Evolutionary conservation across 2,113 vertebrate species (phyloP).

Genomic region (Serinus canaria): DNA sequence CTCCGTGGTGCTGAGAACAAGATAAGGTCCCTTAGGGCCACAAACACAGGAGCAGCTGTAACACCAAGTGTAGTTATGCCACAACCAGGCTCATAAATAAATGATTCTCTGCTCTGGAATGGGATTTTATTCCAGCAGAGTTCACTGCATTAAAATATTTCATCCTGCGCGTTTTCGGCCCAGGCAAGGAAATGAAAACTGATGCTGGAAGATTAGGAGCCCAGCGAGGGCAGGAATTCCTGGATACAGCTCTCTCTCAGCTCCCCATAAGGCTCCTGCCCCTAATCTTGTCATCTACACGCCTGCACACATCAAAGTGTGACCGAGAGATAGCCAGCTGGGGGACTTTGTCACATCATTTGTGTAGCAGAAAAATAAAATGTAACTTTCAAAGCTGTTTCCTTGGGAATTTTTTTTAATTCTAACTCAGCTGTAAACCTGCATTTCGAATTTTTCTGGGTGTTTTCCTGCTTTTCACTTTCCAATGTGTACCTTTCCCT

Average conservation of each 20-base stretch:
- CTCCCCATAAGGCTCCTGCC: neutral
- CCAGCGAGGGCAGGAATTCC: neutral
- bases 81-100: neutral
- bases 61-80: neutral
- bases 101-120: neutral
- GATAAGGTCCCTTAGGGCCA: neutral
- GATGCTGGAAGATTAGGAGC: neutral
- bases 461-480: neutral
- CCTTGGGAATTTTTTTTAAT: neutral
- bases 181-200: neutral
- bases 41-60: neutral
- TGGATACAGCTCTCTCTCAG: neutral
- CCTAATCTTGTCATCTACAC: neutral
- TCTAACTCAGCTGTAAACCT: rapidly evolving
- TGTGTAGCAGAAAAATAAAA: neutral
- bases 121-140: neutral
- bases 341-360: neutral
- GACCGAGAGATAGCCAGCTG: rapidly evolving
- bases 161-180: neutral
- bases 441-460: neutral
- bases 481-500: neutral
- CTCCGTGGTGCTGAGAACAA: rapidly evolving
- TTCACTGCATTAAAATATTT: neutral
- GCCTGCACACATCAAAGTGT: neutral
- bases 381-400: neutral